Evolutionary conservation across 2,888 invertebrate species (phyloP), one percentile per base, ranked within the genome.

Genomic region (Drosophila anceps): DNA sequence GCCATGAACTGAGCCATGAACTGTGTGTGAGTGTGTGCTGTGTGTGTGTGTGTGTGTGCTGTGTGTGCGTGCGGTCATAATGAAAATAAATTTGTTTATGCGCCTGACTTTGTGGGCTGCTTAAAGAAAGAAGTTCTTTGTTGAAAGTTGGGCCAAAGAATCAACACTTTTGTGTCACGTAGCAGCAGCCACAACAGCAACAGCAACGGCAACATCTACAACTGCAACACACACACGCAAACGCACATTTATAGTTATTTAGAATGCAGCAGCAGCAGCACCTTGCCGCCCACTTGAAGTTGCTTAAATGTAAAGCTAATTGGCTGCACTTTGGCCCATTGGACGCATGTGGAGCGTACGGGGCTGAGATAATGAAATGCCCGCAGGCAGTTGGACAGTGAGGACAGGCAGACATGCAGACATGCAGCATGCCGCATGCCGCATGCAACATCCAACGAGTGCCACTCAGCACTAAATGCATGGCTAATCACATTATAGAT

Each of bases 21-120:
- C 37, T 35, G 39, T 29, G 54, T 37, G 67, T 62, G 54, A 58
- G 50, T 37, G 57, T 37, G 37, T 53, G 24, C n/a, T 59, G 27
- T 53, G 37, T 61, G 20, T n/a, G 39, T 55, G 24, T 27, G 44
- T 66, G 13, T 58, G 29, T 59, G 24, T 13, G 43, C 48, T 54
- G 35, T 58, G 27, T 39, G 33, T 63, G 59, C 43, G 46, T 79
- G 78, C 60, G 76, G 57, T 66, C 68, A 81, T 79, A 82, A 84
- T 74, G 81, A 71, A 81, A 69, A 84, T 84, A 82, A 83, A 83
- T 83, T 84, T 81, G 82, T 82, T 83, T 83, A 74, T 76, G 80
- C 72, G 71, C 55, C 62, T 55, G 77, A 79, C 74, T 79, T 61
- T 67, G 69, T 65, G 54, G 62, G 37, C 61, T 62, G 44, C 48